These are phyloP conservation scores for Rhineura floridana DNA, from an alignment of 2,113 vertebrate species.

Conservation along the genomic window DNA sequence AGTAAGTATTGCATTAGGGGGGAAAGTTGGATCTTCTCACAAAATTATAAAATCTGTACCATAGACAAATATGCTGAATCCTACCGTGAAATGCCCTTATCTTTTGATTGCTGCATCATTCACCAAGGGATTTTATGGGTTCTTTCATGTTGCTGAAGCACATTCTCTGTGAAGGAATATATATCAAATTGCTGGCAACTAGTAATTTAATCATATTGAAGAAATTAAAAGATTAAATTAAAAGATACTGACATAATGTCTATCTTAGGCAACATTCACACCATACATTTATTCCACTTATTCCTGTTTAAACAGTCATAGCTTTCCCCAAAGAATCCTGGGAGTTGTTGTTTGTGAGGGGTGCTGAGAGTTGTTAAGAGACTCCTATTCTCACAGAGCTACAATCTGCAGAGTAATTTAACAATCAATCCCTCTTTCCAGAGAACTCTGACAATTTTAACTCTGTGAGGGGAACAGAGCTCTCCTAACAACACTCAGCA, in stretches of 20 bases:
- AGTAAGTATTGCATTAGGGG: constrained; percentile 74
- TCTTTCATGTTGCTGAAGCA: neutral
- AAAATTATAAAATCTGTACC: neutral
- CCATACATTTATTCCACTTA: too few species aligned
- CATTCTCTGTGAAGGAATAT: neutral
- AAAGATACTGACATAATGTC: too few species aligned
- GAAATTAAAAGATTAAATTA: neutral
- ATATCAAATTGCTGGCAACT: neutral
- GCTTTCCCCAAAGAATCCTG: too few species aligned
- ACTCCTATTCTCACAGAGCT: too few species aligned
- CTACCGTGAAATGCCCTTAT: neutral
- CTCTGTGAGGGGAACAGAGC: too few species aligned
- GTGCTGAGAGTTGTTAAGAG: too few species aligned
- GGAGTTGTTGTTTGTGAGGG: too few species aligned
- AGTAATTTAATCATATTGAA: neutral
- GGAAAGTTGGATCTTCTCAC: neutral
- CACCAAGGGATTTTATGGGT: neutral
- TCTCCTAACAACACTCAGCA: too few species aligned
- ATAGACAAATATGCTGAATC: neutral
- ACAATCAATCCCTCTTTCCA: too few species aligned
- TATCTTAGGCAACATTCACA: neutral
- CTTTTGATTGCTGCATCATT: neutral
- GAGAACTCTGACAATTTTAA: too few species aligned
- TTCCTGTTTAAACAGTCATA: too few species aligned
- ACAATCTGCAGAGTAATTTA: too few species aligned